Percentiles rank a stretch among this genome's conserved stretches.
phyloP scores from a whole-genome alignment of 1,140 invertebrate genomes.

The Apis laboriosa region DNA sequence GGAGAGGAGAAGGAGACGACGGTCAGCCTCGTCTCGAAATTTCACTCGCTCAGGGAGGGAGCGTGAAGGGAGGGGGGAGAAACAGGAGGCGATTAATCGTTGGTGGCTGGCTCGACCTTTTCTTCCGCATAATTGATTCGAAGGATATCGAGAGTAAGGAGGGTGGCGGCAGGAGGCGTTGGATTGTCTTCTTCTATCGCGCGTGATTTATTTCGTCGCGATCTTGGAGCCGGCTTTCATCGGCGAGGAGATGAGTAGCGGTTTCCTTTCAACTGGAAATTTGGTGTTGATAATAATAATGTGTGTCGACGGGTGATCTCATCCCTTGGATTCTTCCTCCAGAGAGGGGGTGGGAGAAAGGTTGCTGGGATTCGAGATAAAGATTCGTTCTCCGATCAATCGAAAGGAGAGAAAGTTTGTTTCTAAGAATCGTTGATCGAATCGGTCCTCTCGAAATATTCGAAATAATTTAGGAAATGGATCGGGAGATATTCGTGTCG shows the following conservation, averaged over 20 bases:
- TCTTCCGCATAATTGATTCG: slow-evolving; percentile 26
- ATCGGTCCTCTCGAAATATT: no score
- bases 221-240: neutral
- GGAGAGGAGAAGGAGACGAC: neutral
- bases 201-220: slow-evolving; percentile 1
- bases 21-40: slow-evolving; percentile 18
- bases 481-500: no score
- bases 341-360: neutral
- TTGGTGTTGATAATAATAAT: neutral
- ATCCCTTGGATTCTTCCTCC: neutral
- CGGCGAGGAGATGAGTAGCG: neutral
- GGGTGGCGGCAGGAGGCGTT: neutral
- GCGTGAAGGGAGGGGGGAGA: neutral
- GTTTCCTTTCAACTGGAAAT: neutral
- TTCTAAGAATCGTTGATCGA: no score
- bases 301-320: neutral
- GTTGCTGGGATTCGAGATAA: no score
- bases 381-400: no score
- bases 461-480: no score
- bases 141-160: neutral
- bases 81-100: slow-evolving; percentile 22
- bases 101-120: neutral
- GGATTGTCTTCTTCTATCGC: neutral
- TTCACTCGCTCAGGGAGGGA: slow-evolving; percentile 6
- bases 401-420: no score